phyloP scores from a whole-genome alignment of 2,113 vertebrate species.

The Vulpes vulpes region DNA sequence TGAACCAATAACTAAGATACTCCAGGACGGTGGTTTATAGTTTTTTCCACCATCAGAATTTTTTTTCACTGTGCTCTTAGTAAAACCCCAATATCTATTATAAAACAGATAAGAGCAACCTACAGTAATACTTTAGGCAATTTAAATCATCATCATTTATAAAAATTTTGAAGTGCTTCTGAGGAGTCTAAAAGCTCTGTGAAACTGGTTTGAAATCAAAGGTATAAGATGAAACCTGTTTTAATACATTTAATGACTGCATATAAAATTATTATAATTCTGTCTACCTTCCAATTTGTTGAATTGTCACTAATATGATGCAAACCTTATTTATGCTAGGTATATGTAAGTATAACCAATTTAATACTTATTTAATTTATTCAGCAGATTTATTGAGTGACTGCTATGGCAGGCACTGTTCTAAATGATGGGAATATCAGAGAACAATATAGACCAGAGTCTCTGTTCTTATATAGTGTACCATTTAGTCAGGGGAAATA shows the following conservation, averaged over 20 bases:
- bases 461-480: neutral
- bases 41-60: neutral
- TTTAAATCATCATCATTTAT: neutral
- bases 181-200: neutral
- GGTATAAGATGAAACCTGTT: neutral
- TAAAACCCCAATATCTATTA: neutral
- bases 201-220: neutral
- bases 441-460: neutral
- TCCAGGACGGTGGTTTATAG: neutral
- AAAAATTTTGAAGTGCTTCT: neutral
- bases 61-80: neutral
- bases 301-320: neutral
- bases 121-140: neutral
- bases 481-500: neutral
- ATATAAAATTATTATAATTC: neutral
- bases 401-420: neutral
- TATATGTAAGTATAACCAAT: neutral
- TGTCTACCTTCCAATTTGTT: neutral
- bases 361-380: neutral
- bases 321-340: neutral
- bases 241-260: neutral
- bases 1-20: neutral
- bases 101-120: neutral
- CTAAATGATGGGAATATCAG: neutral
- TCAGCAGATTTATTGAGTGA: neutral